phyloP scores from a whole-genome alignment of 2,113 vertebrate genomes.

The Amazona vittata region DNA sequence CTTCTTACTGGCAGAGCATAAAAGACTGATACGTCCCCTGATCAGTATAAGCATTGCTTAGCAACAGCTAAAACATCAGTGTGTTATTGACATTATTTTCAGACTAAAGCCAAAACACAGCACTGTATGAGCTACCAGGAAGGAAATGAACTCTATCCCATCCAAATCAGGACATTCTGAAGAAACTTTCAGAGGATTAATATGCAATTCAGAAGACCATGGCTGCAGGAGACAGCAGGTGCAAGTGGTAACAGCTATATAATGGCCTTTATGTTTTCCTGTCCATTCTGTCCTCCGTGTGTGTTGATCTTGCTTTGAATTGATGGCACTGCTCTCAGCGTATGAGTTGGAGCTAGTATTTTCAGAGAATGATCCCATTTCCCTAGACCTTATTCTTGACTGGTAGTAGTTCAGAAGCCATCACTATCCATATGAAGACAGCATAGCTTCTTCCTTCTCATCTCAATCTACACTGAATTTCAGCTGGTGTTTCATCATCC shows the following conservation, averaged over 20 bases:
- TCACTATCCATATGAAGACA: neutral
- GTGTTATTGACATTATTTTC: neutral
- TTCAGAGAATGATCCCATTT: neutral
- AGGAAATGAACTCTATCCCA: neutral
- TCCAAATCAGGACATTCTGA: neutral
- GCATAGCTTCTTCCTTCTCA: neutral
- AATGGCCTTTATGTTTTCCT: neutral
- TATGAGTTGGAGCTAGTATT: neutral
- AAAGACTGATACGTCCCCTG: neutral
- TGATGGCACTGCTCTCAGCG: neutral
- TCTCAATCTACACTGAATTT: neutral
- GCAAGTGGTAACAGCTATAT: neutral
- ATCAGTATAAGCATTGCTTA: neutral
- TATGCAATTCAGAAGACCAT: neutral
- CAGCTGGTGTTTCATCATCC: neutral
- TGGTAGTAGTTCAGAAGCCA: neutral
- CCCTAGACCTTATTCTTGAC: neutral
- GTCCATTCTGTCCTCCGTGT: neutral
- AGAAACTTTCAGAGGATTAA: neutral
- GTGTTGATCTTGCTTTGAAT: neutral
- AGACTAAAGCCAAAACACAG: neutral
- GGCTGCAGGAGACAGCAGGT: neutral
- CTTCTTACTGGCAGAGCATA: neutral
- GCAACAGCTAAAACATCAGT: neutral
- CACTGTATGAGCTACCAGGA: neutral